Conservation (phyloP, 2,888 invertebrate species). For the Nomada fucata region DNA sequence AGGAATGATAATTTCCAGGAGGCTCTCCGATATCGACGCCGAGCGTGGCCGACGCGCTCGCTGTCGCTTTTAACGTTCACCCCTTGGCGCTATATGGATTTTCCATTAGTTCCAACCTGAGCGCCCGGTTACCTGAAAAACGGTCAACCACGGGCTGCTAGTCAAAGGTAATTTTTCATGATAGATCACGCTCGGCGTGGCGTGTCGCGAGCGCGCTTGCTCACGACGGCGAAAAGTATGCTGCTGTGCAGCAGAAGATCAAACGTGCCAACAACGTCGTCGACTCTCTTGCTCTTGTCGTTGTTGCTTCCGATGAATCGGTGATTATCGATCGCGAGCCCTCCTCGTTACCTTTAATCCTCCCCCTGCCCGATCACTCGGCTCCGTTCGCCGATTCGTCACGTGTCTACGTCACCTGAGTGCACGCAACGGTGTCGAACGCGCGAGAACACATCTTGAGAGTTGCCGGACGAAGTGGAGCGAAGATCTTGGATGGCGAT, state of each 20-base stretch:
- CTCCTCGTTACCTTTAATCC: constrained; percentile 54
- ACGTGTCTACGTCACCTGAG: constrained; percentile 28
- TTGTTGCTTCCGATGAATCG: constrained; percentile 57
- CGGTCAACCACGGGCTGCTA: constrained; percentile 74
- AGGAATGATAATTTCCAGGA: constrained; percentile 38
- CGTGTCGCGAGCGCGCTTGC: constrained; percentile 72
- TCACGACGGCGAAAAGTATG: constrained; percentile 80
- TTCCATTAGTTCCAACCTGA: constrained; percentile 77
- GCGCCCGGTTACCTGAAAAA: constrained; percentile 75
- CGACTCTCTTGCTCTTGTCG: constrained; percentile 57
- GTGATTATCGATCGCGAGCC: constrained; percentile 53
- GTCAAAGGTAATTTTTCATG: constrained; percentile 84
- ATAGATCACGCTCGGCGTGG: constrained; percentile 82
- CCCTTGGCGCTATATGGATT: constrained; percentile 79
- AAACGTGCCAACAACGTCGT: constrained; percentile 80
- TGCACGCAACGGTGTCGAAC: neutral
- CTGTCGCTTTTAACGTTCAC: constrained; percentile 79
- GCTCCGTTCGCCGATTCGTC: constrained; percentile 35
- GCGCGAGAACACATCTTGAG: constrained; percentile 7
- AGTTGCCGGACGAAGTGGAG: constrained; percentile 11
- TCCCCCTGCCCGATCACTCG: constrained; percentile 25
- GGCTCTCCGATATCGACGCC: constrained; percentile 38
- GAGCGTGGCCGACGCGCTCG: constrained; percentile 54
- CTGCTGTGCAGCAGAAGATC: constrained; percentile 79
- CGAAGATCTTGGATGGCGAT: constrained; percentile 5